Evolutionary conservation across 2,888 invertebrate genomes (phyloP), one percentile per base, ranked within the genome.

Genomic region (Ferdinandea cuprea): DNA sequence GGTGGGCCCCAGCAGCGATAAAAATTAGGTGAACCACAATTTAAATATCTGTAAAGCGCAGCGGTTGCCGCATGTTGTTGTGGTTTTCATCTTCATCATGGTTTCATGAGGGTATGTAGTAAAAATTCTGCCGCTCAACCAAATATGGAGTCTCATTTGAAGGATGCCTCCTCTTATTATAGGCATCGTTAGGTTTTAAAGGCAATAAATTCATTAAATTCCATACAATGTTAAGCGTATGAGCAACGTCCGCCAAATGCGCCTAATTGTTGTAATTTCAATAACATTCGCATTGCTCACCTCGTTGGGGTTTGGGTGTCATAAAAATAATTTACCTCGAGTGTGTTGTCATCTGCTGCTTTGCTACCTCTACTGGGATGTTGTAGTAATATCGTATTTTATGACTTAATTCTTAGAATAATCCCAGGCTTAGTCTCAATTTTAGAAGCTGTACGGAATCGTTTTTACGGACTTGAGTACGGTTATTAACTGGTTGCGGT

Each of bases 151-250:
- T 25, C 61, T 63, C 46, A 54, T 77, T 71, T 83, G 52, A 40
- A 63, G 68, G 58, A 77, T 83, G 68, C 37, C 63, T 73, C 50
- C 40, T 78, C 72, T 61, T 77, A 83, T 78, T 77, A 25, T 25
- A 25, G 72, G 56, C 61, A 50, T 83, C 83, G 72, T 83, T 83
- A 83, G 78, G 15, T 77, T 78, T 83, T 81, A 78, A 68, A 63
- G 56, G 68, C 72, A 77, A 61, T 83, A 78, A 77, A 83, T 83
- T 83, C 83, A 83, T 83, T 78, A 83, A 83, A 83, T 83, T 83
- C 78, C 83, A 68, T 83, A 83, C 83, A 83, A 83, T 83, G 83
- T 83, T 78, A 54, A 15, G 50, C 40, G 59, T 30, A 48, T 65
- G 65, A 69, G 46, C 74, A 48, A 32, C 68, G 66, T 35, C 30